Percentiles rank a stretch among this genome's conserved stretches.
Evolutionary conservation across 1,140 invertebrate species (phyloP).

Genomic region (Trichonephila inaurata): DNA sequence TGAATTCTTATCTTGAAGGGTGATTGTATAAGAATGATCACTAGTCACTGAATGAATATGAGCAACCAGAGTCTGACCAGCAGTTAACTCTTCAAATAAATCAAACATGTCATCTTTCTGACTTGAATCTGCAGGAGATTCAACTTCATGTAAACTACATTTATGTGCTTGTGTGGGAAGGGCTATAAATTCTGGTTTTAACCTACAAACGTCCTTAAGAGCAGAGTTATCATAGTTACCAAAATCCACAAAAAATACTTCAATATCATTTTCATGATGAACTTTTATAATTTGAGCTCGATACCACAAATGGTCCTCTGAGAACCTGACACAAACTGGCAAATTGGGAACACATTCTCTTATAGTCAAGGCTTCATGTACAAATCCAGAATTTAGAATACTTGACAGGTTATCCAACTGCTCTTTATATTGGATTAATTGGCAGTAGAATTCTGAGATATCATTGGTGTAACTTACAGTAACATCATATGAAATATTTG

Average conservation of each 20-base stretch:
- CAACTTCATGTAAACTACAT: constrained; percentile 24
- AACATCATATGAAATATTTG: constrained; percentile 52
- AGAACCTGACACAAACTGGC: constrained; percentile 88
- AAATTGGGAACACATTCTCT: constrained; percentile 81
- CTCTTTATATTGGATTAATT: constrained; percentile 62
- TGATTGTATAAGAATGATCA: background rate
- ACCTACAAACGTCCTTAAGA: background rate
- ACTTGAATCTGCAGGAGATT: background rate
- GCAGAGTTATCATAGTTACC: constrained; percentile 58
- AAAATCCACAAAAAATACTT: constrained; percentile 67
- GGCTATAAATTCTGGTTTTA: background rate
- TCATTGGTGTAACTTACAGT: constrained; percentile 64
- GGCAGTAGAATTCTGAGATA: constrained; percentile 77
- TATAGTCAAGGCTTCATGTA: background rate
- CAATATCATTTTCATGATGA: constrained; percentile 41
- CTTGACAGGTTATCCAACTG: constrained; percentile 29
- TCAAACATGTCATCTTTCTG: constrained; percentile 31
- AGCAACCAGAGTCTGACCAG: background rate
- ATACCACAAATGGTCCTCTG: constrained; percentile 88
- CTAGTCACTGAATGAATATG: background rate
- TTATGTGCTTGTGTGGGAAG: constrained; percentile 13
- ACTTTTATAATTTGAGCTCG: constrained; percentile 78
- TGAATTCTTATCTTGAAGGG: background rate
- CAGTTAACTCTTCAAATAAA: constrained; percentile 56
- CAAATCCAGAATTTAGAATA: background rate